These are phyloP conservation scores for Eilema depressum DNA, from an alignment of 2,888 invertebrate genomes.

Conservation along the genomic window DNA sequence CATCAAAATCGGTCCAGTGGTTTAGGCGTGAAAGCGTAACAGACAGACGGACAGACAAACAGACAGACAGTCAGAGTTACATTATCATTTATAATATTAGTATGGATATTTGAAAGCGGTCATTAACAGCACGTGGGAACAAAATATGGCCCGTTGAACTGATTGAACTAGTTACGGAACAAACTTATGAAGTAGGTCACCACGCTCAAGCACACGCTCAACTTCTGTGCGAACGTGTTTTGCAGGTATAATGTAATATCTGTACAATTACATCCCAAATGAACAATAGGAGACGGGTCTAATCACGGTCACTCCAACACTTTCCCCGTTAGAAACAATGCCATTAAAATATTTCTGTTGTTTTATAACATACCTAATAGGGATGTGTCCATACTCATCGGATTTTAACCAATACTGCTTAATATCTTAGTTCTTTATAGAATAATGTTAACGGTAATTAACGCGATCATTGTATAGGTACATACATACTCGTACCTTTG, in stretches of 20 bases:
- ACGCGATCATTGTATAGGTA: too few relatives aligned
- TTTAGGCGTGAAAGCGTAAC: too few relatives aligned
- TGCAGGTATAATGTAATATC: conserved; percentile 1
- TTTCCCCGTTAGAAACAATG: neutral
- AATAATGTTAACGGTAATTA: too few relatives aligned
- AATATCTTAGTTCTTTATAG: too few relatives aligned
- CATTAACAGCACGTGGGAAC: neutral
- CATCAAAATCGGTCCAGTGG: too few relatives aligned
- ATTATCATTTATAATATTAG: too few relatives aligned
- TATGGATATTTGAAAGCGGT: conserved; percentile 1
- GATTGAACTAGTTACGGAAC: conserved; percentile 9
- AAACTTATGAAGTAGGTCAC: conserved; percentile 15
- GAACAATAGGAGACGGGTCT: neutral
- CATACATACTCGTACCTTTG: too few relatives aligned
- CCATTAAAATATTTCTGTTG: neutral
- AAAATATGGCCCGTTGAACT: conserved; percentile 10
- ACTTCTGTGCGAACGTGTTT: neutral
- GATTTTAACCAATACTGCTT: too few relatives aligned
- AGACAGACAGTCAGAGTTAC: too few relatives aligned
- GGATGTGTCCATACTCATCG: too few relatives aligned
- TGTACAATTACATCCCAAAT: neutral
- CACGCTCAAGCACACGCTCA: neutral
- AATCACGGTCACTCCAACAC: neutral
- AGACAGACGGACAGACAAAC: too few relatives aligned
- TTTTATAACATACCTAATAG: too few relatives aligned